A percentile compares a stretch with the other conserved stretches of the same genome.
Evolutionary conservation across 2,113 vertebrate species (phyloP).

Genomic region (Tympanuchus pallidicinctus): DNA sequence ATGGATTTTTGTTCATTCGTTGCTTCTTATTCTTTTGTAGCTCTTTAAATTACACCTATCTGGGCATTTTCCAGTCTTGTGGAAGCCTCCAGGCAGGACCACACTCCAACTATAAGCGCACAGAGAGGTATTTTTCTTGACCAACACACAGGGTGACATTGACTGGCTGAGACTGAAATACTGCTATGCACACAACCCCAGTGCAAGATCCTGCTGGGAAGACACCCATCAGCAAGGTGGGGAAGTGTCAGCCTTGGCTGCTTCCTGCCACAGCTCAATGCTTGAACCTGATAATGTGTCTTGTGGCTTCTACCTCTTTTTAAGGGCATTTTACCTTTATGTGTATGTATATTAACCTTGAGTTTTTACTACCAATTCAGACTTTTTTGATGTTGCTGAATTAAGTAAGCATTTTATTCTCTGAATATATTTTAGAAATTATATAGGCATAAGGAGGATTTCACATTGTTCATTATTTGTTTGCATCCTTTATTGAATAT

Average conservation of each 20-base stretch:
- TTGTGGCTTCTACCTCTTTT: background rate
- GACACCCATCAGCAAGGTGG: background rate
- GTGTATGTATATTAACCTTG: background rate
- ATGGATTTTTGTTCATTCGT: background rate
- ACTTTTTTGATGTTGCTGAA: background rate
- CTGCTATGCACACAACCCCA: background rate
- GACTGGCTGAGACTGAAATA: background rate
- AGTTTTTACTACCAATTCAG: background rate
- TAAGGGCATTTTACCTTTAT: background rate
- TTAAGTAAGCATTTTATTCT: background rate
- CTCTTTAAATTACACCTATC: background rate
- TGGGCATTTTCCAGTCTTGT: background rate
- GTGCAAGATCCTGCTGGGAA: background rate
- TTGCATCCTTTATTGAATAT: background rate
- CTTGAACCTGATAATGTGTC: background rate
- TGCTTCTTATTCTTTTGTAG: background rate
- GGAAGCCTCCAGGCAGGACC: background rate
- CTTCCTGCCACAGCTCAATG: background rate
- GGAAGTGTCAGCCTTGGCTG: background rate
- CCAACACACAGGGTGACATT: background rate
- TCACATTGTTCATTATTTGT: background rate
- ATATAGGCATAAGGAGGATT: background rate
- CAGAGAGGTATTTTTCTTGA: fast-evolving
- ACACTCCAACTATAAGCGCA: fast-evolving
- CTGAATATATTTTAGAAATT: background rate